These are phyloP conservation scores for Baryphthengus martii DNA, from an alignment of 2,113 vertebrate genomes.

Conservation along the genomic window DNA sequence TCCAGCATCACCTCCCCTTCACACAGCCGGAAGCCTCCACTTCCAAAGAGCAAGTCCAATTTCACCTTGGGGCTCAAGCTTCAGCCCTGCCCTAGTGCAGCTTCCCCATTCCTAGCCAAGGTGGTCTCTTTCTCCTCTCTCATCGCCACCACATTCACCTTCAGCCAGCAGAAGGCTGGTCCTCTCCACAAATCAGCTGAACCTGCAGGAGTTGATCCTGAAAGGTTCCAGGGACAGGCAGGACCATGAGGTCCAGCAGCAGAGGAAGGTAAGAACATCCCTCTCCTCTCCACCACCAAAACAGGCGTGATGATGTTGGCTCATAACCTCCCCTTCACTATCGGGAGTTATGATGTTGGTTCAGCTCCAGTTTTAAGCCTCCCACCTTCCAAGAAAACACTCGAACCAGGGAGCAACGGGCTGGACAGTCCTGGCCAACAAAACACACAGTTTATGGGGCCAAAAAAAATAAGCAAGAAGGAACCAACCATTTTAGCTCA, in stretches of 20 bases:
- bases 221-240: background rate
- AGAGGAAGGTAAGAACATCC: background rate
- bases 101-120: background rate
- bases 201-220: background rate
- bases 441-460: background rate
- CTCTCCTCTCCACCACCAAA: background rate
- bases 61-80: background rate
- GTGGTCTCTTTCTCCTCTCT: background rate
- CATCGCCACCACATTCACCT: background rate
- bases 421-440: background rate
- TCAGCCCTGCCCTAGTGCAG: background rate
- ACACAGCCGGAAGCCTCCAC: background rate
- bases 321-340: background rate
- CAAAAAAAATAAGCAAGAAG: background rate
- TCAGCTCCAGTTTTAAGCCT: background rate
- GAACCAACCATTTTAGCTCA: background rate
- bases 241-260: rapidly evolving
- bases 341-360: background rate
- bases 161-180: background rate
- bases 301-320: background rate
- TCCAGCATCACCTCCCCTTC: rapidly evolving
- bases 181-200: background rate
- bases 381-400: background rate
- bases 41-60: background rate
- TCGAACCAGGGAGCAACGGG: background rate